Evolutionary conservation across 2,797 vertebrate genomes (phyloP).

Genomic region (Myripristis murdjan): DNA sequence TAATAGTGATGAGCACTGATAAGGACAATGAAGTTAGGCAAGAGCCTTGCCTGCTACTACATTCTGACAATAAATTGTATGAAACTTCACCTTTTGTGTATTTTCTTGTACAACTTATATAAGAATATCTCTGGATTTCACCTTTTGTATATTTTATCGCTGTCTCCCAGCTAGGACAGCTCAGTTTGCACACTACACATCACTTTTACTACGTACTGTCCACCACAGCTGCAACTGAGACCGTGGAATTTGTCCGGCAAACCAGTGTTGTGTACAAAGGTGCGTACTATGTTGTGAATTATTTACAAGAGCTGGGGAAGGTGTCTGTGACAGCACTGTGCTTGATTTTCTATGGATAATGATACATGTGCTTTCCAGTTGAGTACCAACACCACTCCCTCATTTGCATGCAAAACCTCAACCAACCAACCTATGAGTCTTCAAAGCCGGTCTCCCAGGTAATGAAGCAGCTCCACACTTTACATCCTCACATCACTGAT

Average conservation of each 20-base stretch:
- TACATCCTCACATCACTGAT: slow-evolving; percentile 75
- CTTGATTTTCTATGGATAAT: slow-evolving; percentile 61
- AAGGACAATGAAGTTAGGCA: slow-evolving; percentile 33
- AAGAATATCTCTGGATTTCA: slow-evolving; percentile 20
- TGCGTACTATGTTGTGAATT: slow-evolving; percentile 59
- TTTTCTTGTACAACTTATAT: slow-evolving; percentile 16
- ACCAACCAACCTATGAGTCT: slow-evolving; percentile 68
- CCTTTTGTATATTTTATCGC: slow-evolving; percentile 26
- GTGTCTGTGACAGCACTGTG: slow-evolving; percentile 52
- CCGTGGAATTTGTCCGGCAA: slow-evolving; percentile 43
- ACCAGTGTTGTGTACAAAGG: slow-evolving; percentile 26
- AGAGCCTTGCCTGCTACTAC: not conserved
- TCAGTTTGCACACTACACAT: slow-evolving; percentile 34
- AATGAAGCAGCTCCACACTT: slow-evolving; percentile 72
- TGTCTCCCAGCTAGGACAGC: slow-evolving; percentile 29
- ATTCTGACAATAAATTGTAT: slow-evolving; percentile 16
- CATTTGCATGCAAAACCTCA: slow-evolving; percentile 75
- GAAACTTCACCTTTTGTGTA: slow-evolving; percentile 33
- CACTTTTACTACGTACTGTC: slow-evolving; percentile 7
- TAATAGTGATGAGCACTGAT: slow-evolving; percentile 28
- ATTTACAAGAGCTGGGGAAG: slow-evolving; percentile 59
- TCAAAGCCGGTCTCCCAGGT: slow-evolving; percentile 80
- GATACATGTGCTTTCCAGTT: slow-evolving; percentile 62
- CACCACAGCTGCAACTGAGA: slow-evolving; percentile 40
- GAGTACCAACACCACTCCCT: slow-evolving; percentile 51